Evolutionary conservation across 2,888 invertebrate species (phyloP).

Genomic region (Drosophila hawaiiensis): DNA sequence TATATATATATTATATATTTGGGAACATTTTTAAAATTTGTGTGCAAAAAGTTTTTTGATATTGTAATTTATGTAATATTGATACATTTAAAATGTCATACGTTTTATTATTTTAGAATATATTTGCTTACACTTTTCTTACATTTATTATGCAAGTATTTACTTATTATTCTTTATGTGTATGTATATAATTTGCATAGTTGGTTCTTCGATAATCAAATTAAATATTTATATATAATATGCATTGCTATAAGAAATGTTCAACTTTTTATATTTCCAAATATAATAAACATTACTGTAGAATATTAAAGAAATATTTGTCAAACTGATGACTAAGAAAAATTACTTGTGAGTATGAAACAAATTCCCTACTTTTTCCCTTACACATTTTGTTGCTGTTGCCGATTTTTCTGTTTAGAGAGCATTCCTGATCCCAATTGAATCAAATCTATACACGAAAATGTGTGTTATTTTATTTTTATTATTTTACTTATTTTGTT

Average conservation of each 20-base stretch:
- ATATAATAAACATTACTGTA: neutral
- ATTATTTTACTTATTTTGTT: slow-evolving; percentile 9
- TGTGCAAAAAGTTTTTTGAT: neutral
- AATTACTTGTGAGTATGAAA: neutral
- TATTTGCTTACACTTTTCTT: neutral
- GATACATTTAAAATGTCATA: neutral
- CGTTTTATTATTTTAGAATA: neutral
- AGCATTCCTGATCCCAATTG: neutral
- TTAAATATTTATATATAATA: neutral
- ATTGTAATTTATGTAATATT: neutral
- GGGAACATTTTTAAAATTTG: neutral
- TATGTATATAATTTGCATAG: neutral
- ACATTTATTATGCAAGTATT: neutral
- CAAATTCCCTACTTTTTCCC: neutral
- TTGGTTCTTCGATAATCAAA: neutral
- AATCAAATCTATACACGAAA: neutral
- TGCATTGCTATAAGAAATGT: neutral
- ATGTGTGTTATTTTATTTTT: neutral
- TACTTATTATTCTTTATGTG: neutral
- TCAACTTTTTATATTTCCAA: neutral
- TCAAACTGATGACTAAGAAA: neutral
- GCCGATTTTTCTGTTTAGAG: neutral
- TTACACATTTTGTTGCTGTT: neutral
- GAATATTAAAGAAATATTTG: neutral
- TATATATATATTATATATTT: too few species aligned